Evolutionary conservation across 2,888 invertebrate species (phyloP).

Genomic region (Watsonalla binaria): DNA sequence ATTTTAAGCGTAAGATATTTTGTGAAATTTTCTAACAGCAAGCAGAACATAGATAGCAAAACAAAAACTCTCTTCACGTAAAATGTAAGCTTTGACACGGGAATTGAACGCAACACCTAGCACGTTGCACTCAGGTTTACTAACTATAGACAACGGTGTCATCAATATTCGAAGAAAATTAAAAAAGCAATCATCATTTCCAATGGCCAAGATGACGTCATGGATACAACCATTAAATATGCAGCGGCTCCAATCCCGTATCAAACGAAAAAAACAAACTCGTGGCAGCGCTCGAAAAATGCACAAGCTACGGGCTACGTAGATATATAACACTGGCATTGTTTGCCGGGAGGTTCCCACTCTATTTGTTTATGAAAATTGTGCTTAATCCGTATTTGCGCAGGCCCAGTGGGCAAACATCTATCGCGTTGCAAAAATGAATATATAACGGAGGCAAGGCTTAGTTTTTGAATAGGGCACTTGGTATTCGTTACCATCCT

Average conservation of each 20-base stretch:
- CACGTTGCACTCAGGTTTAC: too few relatives aligned
- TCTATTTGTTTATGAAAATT: conserved; percentile 63
- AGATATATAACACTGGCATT: conserved; percentile 13
- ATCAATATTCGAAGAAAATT: too few relatives aligned
- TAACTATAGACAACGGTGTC: too few relatives aligned
- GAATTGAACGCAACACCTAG: too few relatives aligned
- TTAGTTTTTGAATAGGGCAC: conserved; percentile 8
- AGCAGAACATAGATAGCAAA: too few relatives aligned
- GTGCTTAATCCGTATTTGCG: conserved; percentile 56
- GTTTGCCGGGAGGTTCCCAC: conserved; percentile 4
- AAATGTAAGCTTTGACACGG: too few relatives aligned
- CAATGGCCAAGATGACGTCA: too few relatives aligned
- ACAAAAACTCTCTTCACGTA: too few relatives aligned
- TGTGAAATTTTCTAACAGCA: too few relatives aligned
- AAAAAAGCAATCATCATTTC: too few relatives aligned
- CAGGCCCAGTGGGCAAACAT: conserved; percentile 37
- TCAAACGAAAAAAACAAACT: conserved; percentile 6
- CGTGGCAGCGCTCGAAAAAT: conserved; percentile 18
- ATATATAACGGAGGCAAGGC: conserved; percentile 26
- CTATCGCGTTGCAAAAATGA: conserved; percentile 40
- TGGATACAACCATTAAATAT: neutral
- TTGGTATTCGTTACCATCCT: conserved; percentile 1
- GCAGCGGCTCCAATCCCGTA: neutral
- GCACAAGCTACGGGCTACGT: conserved; percentile 23
- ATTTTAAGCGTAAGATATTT: too few relatives aligned